Evolutionary conservation across 2,797 vertebrate genomes (phyloP).

Genomic region (Mallotus villosus): DNA sequence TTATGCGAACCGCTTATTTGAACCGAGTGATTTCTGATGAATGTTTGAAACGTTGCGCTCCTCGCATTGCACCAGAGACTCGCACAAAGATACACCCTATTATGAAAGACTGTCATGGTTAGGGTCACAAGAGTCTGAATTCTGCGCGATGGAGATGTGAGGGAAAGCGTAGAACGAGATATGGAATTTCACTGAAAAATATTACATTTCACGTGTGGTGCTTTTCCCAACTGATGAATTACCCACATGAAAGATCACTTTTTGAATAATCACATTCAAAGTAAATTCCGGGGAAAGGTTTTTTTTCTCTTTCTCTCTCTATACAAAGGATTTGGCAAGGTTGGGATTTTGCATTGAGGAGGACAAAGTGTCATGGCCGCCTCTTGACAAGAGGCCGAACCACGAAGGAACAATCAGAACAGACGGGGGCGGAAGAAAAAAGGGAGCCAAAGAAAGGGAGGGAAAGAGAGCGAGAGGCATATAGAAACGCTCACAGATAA

Average conservation of each 20-base stretch:
- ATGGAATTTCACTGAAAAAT: neutral
- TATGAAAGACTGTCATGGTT: neutral
- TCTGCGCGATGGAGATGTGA: neutral
- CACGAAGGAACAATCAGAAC: constrained; percentile 21
- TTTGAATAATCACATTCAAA: neutral
- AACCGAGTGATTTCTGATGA: constrained; percentile 4
- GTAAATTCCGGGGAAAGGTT: neutral
- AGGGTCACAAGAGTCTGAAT: neutral
- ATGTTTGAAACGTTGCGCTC: neutral
- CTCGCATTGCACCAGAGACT: neutral
- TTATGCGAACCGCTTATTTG: neutral
- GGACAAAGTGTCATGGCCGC: constrained; percentile 8
- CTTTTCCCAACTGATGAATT: neutral
- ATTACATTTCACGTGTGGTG: neutral
- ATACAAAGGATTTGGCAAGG: neutral
- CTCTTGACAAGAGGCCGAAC: constrained; percentile 33
- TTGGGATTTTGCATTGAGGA: neutral
- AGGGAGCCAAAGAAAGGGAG: constrained; percentile 23
- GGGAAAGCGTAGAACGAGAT: neutral
- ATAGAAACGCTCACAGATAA: constrained; percentile 42
- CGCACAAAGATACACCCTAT: neutral
- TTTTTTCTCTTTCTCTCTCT: neutral
- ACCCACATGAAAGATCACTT: neutral
- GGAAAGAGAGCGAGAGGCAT: constrained; percentile 35
- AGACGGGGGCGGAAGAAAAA: constrained; percentile 3